Evolutionary conservation across 2,888 invertebrate species (phyloP).

Genomic region (Plemyria rubiginata): DNA sequence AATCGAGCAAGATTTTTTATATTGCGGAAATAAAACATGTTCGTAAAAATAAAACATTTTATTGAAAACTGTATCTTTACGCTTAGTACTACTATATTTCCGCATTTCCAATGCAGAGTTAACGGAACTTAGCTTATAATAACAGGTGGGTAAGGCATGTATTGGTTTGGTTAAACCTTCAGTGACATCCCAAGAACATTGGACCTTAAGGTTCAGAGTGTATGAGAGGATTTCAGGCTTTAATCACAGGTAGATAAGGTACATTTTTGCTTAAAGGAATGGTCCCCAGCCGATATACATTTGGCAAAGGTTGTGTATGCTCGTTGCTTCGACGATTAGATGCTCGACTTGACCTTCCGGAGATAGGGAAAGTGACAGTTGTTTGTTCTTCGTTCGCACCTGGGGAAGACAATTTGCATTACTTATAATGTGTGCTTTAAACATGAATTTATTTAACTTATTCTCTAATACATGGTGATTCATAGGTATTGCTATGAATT

Average conservation of each 20-base stretch:
- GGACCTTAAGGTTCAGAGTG: slow-evolving; percentile 91
- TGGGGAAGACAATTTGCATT: slow-evolving; percentile 49
- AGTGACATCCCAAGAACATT: slow-evolving; percentile 97
- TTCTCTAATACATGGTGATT: too few relatives aligned
- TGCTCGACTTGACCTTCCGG: slow-evolving; percentile 97
- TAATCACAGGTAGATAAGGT: slow-evolving; percentile 26
- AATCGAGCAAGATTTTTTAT: slow-evolving; percentile 5
- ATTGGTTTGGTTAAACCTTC: slow-evolving; percentile 84
- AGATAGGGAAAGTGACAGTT: slow-evolving; percentile 89
- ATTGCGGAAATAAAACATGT: slow-evolving; percentile 34
- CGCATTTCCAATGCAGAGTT: slow-evolving; percentile 33
- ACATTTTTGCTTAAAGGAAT: slow-evolving; percentile 85
- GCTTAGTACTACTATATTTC: slow-evolving; percentile 24
- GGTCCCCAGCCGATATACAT: slow-evolving; percentile 99
- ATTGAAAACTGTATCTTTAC: slow-evolving; percentile 27
- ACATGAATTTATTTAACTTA: too few relatives aligned
- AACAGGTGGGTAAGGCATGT: slow-evolving; percentile 25
- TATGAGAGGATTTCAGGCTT: slow-evolving; percentile 69
- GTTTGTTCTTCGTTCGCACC: slow-evolving; percentile 86
- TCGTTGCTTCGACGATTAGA: slow-evolving; percentile 96
- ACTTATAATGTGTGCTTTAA: neutral
- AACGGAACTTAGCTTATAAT: slow-evolving; percentile 15
- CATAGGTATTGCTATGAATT: too few relatives aligned
- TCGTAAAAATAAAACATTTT: slow-evolving; percentile 34
- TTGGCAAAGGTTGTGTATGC: slow-evolving; percentile 93